Conservation (phyloP, 2,113 vertebrate genomes). For the Cochlearius cochlearius region DNA sequence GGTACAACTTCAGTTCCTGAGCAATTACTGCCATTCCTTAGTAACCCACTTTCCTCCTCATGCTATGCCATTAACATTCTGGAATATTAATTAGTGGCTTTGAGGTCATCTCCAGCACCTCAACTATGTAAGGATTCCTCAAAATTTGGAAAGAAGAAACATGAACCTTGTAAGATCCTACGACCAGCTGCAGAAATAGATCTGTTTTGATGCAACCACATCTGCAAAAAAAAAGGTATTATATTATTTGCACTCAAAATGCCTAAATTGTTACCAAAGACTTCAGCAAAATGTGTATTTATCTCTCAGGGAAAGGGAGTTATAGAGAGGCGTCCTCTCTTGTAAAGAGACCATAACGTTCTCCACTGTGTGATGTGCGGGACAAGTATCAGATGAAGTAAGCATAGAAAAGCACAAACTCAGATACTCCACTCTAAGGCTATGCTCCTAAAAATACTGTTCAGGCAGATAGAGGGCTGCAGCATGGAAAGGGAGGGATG, state of each 20-base stretch:
- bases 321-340: background rate
- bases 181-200: background rate
- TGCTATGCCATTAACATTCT: background rate
- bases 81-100: constrained; percentile 41
- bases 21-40: background rate
- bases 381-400: background rate
- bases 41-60: background rate
- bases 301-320: background rate
- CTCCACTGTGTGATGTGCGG: background rate
- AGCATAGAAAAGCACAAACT: background rate
- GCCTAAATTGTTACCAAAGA: background rate
- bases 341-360: background rate
- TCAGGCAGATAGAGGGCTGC: background rate
- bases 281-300: background rate
- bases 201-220: background rate
- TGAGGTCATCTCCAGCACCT: constrained; percentile 1
- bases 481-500: background rate
- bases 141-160: background rate
- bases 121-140: constrained; percentile 34
- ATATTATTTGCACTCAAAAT: background rate
- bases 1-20: background rate
- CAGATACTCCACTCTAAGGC: background rate
- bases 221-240: background rate
- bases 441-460: background rate
- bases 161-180: background rate